These are phyloP conservation scores for Napeogenes sylphis DNA, from an alignment of 2,888 invertebrate species.

Conservation along the genomic window DNA sequence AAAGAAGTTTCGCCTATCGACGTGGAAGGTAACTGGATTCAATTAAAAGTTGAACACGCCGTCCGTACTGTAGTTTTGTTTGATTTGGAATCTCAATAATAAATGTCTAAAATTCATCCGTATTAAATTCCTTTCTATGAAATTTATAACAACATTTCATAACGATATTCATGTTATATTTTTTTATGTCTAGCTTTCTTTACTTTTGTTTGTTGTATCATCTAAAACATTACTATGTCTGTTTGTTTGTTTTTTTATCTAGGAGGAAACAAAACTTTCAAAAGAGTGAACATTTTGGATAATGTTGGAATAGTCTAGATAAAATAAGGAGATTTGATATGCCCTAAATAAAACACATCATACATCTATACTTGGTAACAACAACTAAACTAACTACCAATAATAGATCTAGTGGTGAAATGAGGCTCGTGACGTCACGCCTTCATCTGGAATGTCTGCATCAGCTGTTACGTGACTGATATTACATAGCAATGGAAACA, in stretches of 20 bases:
- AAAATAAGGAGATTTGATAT: not conserved
- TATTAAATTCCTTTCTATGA: conserved; percentile 16
- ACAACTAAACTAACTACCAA: conserved; percentile 3
- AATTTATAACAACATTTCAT: conserved; percentile 5
- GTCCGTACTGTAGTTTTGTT: conserved; percentile 40
- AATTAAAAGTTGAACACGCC: conserved; percentile 61
- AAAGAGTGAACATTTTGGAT: too few species aligned
- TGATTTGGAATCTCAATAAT: conserved; percentile 46
- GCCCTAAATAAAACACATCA: not conserved
- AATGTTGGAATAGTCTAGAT: too few species aligned
- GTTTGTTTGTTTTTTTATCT: too few species aligned
- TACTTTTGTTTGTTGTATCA: not conserved
- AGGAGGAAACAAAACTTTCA: too few species aligned
- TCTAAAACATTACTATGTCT: too few species aligned
- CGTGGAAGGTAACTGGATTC: conserved; percentile 56
- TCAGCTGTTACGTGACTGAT: conserved; percentile 14
- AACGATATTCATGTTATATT: not conserved
- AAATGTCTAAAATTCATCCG: conserved; percentile 33
- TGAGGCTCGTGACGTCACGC: conserved; percentile 18
- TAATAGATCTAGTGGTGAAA: conserved; percentile 7
- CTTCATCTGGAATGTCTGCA: conserved; percentile 22
- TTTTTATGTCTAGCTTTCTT: not conserved
- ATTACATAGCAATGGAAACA: conserved; percentile 1
- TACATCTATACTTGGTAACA: not conserved
- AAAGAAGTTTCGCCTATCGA: conserved; percentile 60